Conservation (phyloP, 1,140 invertebrate genomes). For the Temnothorax nylanderi region DNA sequence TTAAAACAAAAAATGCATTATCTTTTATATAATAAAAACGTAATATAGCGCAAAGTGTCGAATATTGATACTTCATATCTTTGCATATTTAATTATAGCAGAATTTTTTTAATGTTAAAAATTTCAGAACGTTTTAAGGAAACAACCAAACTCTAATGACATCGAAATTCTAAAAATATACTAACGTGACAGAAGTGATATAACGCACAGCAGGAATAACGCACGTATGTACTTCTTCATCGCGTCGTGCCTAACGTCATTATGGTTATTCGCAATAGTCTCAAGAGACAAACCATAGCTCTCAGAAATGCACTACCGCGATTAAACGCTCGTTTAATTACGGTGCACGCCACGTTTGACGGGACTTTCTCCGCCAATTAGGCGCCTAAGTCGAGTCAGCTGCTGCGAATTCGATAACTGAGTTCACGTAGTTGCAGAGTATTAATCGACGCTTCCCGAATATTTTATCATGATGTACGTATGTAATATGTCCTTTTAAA, state of each 20-base stretch:
- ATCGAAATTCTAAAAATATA: slow-evolving; percentile 6
- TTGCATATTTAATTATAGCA: not conserved
- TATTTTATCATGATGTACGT: slow-evolving; percentile 25
- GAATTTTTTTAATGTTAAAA: not conserved
- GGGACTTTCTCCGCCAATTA: slow-evolving; percentile 64
- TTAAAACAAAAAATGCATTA: not conserved
- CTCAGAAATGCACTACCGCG: slow-evolving; percentile 43
- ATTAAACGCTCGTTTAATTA: slow-evolving; percentile 60
- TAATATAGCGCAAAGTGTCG: too few relatives aligned
- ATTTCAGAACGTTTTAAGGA: not conserved
- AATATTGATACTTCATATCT: not conserved
- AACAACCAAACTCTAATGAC: not conserved
- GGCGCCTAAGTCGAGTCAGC: slow-evolving; percentile 25
- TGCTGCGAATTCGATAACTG: slow-evolving; percentile 41
- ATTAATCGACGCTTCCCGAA: slow-evolving; percentile 17
- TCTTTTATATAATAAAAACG: not conserved
- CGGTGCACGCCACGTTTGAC: slow-evolving; percentile 21
- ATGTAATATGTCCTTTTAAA: slow-evolving; percentile 8
- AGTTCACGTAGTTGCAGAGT: not conserved
- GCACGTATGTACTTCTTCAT: slow-evolving; percentile 26
- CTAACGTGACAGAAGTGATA: slow-evolving; percentile 3
- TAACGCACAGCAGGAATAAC: slow-evolving; percentile 3
- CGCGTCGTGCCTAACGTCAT: not conserved
- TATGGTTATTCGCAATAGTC: slow-evolving; percentile 40
- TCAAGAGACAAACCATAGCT: slow-evolving; percentile 57